phyloP scores from a whole-genome alignment of 2,888 invertebrate genomes.

The Panopea generosa region DNA sequence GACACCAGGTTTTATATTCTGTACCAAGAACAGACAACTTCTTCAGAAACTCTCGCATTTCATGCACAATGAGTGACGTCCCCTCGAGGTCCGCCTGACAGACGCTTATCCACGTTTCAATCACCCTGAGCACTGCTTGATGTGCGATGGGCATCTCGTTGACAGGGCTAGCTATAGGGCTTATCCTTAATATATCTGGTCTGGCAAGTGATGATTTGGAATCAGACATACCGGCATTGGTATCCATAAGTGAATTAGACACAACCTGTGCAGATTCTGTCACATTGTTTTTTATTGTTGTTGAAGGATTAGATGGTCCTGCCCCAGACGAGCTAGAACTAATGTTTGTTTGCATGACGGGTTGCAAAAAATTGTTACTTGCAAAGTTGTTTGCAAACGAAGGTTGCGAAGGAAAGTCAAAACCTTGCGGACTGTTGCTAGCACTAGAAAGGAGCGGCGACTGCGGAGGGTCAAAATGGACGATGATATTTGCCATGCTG shows the following conservation, averaged over 20 bases:
- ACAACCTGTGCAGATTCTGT: not conserved
- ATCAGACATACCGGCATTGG: slow-evolving; percentile 36
- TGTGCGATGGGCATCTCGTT: slow-evolving; percentile 81
- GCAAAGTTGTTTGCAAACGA: slow-evolving; percentile 23
- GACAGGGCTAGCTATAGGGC: slow-evolving; percentile 65
- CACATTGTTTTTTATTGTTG: not conserved
- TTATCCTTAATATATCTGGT: slow-evolving; percentile 44
- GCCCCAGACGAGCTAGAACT: not conserved
- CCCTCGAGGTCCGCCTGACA: slow-evolving; percentile 82
- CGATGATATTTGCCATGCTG: slow-evolving; percentile 76
- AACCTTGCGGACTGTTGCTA: slow-evolving; percentile 75
- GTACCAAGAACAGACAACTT: slow-evolving; percentile 87
- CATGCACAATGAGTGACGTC: slow-evolving; percentile 84
- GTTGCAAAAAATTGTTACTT: slow-evolving; percentile 34
- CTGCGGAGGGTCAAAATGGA: slow-evolving; percentile 83
- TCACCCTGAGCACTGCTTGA: slow-evolving; percentile 80
- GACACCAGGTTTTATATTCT: slow-evolving; percentile 87
- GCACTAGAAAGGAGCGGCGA: slow-evolving; percentile 79
- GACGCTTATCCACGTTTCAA: slow-evolving; percentile 83
- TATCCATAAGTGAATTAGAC: not conserved
- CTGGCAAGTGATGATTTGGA: slow-evolving; percentile 36
- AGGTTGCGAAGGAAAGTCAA: slow-evolving; percentile 74
- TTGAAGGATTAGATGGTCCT: not conserved
- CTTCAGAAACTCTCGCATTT: slow-evolving; percentile 87
- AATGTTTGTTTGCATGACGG: slow-evolving; percentile 4